phyloP scores from a whole-genome alignment of 2,888 invertebrate species.

The Galerucella calmariensis region DNA sequence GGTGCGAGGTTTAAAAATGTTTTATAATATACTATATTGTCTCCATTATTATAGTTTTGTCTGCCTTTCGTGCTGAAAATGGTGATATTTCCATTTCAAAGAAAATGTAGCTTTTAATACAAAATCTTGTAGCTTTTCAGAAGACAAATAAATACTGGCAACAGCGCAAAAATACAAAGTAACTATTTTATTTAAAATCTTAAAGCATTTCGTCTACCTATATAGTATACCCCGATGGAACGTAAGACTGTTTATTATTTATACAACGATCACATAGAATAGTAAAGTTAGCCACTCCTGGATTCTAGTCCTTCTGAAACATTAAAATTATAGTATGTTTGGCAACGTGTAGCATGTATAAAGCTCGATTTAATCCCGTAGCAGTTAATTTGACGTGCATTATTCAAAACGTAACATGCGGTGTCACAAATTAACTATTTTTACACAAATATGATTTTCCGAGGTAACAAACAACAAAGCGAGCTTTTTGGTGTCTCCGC shows the following conservation, averaged over 20 bases:
- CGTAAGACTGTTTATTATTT: conserved; percentile 19
- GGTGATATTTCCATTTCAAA: too few species aligned
- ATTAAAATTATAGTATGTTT: conserved; percentile 34
- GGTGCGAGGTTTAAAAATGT: too few species aligned
- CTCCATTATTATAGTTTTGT: too few species aligned
- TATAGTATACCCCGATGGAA: neutral
- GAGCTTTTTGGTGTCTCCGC: too few species aligned
- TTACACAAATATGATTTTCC: conserved; percentile 10
- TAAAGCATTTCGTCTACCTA: neutral
- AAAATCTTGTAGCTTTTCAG: too few species aligned
- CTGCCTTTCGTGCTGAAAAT: too few species aligned
- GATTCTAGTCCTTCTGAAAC: conserved; percentile 31
- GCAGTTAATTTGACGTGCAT: conserved; percentile 38
- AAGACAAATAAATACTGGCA: neutral
- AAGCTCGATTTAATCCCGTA: conserved; percentile 36
- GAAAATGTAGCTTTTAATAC: too few species aligned
- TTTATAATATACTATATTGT: too few species aligned
- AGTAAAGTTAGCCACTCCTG: conserved; percentile 26
- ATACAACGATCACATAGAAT: conserved; percentile 35
- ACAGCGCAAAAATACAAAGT: neutral
- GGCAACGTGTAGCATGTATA: conserved; percentile 22
- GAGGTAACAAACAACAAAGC: too few species aligned
- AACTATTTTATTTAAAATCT: conserved; percentile 9
- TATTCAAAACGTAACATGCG: conserved; percentile 35
- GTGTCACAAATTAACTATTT: conserved; percentile 31